Base-by-base conservation (phyloP, 2,797 vertebrate species). In the Momotus momota region DNA sequence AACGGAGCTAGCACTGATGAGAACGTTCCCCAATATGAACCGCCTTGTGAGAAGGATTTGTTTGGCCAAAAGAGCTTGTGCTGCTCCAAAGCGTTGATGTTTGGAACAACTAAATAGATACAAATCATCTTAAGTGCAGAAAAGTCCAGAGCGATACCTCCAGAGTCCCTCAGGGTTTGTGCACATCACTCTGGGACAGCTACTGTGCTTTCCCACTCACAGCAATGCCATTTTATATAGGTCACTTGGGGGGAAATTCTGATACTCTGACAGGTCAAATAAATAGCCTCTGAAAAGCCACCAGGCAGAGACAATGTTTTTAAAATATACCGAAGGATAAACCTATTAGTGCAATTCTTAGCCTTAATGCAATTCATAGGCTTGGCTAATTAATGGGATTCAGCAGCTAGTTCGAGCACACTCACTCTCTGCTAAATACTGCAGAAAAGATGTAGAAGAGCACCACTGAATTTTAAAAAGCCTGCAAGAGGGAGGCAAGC, bases 401-500 rank as follows among this genome's bases (percentile, higher is more conserved):
- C 79, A 81, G 82, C 31, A 89, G 49, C 79, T 73, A 20, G 19
- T 38, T 51, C 80, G 81, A 83, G 43, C 65, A 74, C 33, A 7
- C 48, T 84, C 70, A 33, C 23, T 60, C 71, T 85, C 81, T 58
- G 49, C 31, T 23, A 40, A 86, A 67, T 31, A 46, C 61, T 86
- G 85, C 91, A 88, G 71, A 77, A 57, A 73, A 69, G 81, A 66
- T 52, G 78, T 54, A 49, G 75, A 93, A 35, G 61, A 82, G 67
- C 89, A 91, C 23, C 70, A 82, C 61, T 89, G 94, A 87, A 94
- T 94, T 82, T 90, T 51, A 67, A 90, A 43, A 71, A 95, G 29
- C 61, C 81, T 95, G 82, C 91, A 88, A 85, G 81, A 91, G 79
- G 78, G 57, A 97, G 69, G 67, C 80, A 91, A 78, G 72, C 54